A percentile compares a stretch with the other conserved stretches of the same genome.
These are phyloP conservation scores for Orthosia incerta DNA, from an alignment of 2,888 invertebrate genomes.

Conservation along the genomic window DNA sequence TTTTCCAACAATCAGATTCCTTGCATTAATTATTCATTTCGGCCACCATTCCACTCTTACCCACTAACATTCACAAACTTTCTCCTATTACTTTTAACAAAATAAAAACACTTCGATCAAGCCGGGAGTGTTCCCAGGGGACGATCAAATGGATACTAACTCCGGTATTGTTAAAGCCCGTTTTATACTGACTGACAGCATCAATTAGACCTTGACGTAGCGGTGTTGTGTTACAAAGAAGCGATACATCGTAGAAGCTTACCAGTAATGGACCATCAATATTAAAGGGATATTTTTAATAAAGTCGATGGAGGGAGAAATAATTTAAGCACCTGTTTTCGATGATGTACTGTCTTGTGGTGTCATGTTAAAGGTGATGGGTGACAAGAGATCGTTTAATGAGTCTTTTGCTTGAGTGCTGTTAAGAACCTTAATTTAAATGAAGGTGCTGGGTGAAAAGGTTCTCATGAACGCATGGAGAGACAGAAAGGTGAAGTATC, in stretches of 20 bases:
- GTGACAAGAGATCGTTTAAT: constrained; percentile 46
- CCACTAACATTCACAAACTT: constrained; percentile 48
- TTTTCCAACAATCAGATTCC: not conserved
- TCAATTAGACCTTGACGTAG: constrained; percentile 89
- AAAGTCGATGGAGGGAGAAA: constrained; percentile 62
- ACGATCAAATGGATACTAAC: constrained; percentile 77
- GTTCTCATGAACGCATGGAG: not conserved
- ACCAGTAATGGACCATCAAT: constrained; percentile 86
- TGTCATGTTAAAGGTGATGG: constrained; percentile 52
- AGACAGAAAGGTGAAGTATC: not conserved
- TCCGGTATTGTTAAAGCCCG: constrained; percentile 75
- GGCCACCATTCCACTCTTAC: constrained; percentile 21
- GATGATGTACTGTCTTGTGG: constrained; percentile 49
- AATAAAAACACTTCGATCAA: constrained; percentile 75
- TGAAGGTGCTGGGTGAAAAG: constrained; percentile 2
- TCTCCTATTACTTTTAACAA: constrained; percentile 61
- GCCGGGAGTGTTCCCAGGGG: constrained; percentile 76
- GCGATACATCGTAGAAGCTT: constrained; percentile 80
- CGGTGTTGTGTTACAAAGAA: constrained; percentile 88
- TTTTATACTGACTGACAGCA: constrained; percentile 89
- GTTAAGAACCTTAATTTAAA: constrained; percentile 30
- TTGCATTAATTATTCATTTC: constrained; percentile 33
- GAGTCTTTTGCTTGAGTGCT: constrained; percentile 14
- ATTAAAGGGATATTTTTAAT: constrained; percentile 80
- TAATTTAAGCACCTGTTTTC: constrained; percentile 59